Evolutionary conservation across 1,140 invertebrate species (phyloP), one percentile per base, ranked within the genome.

Genomic region (Panagrolaimus sp.): DNA sequence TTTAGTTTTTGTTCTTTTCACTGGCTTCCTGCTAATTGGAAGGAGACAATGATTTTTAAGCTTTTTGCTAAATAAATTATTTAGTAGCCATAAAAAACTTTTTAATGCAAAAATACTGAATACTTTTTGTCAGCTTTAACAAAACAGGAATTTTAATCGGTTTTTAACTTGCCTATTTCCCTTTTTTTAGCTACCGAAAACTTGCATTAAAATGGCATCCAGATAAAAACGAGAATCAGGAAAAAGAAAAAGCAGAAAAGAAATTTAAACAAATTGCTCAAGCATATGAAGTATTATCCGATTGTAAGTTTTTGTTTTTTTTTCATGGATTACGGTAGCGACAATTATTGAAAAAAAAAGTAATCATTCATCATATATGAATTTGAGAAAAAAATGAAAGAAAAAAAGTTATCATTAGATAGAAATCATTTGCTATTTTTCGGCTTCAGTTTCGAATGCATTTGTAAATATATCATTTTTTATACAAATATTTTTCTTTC

Each of bases 191-290:
- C 74, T 98, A 98, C 85, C 89, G 94, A 85, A 93, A 92, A 87
- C 86, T 98, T 80, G 96, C 96, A 42, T 85, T 98, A 48, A 95
- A 92, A 89, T 99, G 95, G 95, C 96, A 99, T 86, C 96, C 96
- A n/a, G 96, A 99, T 87, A 99, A 99, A 87, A 98, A 99, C 86
- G 93, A 92, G 63, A 90, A 96, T 71, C 73, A 80, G n/a, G 90
- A 96, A 73, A 88, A 92, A 81, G 93, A 97, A 61, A 92, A 96
- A 85, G 92, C 96, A 5, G 96, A 95, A 77, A 90, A 88, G 84
- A 91, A 89, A 83, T 99, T 99, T 85, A 96, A 97, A 86, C 92
- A 97, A 86, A 94, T 99, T 71, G 96, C 94, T 51, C 93, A 98
- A 84, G 95, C 96, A 8, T 99, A 98, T 85, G 95, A 98, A 90